A percentile compares a stretch with the other conserved stretches of the same genome.
These are phyloP conservation scores for Enteromius anoplus DNA, from an alignment of 2,797 vertebrate species.

Conservation along the genomic window DNA sequence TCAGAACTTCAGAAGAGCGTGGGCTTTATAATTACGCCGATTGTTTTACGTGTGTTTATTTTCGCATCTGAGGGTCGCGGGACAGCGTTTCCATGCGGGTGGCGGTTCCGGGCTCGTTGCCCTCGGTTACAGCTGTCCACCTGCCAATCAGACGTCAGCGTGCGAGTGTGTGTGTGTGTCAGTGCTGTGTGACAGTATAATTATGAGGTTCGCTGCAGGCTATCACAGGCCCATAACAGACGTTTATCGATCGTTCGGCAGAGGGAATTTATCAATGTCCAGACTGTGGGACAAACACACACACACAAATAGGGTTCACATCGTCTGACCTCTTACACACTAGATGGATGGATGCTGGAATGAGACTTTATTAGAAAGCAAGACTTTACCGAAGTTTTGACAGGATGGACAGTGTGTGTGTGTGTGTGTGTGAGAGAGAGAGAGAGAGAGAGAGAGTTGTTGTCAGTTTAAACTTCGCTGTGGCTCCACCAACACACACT, in stretches of 20 bases:
- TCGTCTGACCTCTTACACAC: slow-evolving; percentile 50
- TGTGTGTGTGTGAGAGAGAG: slow-evolving; percentile 1
- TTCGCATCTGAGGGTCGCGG: slow-evolving; percentile 75
- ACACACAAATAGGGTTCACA: slow-evolving; percentile 50
- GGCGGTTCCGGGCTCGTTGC: slow-evolving; percentile 76
- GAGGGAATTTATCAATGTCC: slow-evolving; percentile 86
- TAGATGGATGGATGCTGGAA: slow-evolving; percentile 58
- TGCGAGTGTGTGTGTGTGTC: slow-evolving; percentile 53
- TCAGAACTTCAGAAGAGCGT: slow-evolving; percentile 8
- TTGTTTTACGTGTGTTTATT: slow-evolving; percentile 33
- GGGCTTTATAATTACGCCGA: slow-evolving; percentile 38
- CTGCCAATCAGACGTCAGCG: slow-evolving; percentile 83
- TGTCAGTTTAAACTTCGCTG: slow-evolving; percentile 14
- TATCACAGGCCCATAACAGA: slow-evolving; percentile 80
- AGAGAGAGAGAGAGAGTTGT: neutral
- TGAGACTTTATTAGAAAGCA: slow-evolving; percentile 60
- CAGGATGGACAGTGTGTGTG: slow-evolving; percentile 22
- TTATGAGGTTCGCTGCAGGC: slow-evolving; percentile 87
- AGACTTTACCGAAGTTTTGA: slow-evolving; percentile 58
- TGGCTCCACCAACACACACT: neutral
- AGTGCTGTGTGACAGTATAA: slow-evolving; percentile 92
- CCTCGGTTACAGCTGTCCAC: slow-evolving; percentile 78
- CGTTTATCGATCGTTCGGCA: slow-evolving; percentile 88
- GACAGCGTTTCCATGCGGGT: slow-evolving; percentile 76
- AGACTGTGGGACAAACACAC: slow-evolving; percentile 69